Conservation (phyloP, 2,888 invertebrate genomes). For the Dicyrtomina minuta region DNA sequence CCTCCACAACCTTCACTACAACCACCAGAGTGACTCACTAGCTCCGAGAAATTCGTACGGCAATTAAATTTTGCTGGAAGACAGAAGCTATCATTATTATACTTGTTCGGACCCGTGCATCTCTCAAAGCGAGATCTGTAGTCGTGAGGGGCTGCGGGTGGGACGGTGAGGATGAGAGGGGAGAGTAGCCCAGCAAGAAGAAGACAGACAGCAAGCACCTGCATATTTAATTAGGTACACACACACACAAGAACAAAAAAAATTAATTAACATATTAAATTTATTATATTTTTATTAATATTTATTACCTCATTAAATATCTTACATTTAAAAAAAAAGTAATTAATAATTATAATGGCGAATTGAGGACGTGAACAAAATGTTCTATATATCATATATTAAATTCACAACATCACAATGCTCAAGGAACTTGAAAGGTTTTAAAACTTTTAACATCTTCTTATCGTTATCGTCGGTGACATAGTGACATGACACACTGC, state of each 20-base stretch:
- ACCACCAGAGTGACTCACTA: conserved; percentile 44
- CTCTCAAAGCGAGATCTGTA: conserved; percentile 43
- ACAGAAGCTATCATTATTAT: conserved; percentile 38
- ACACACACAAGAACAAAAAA: conserved; percentile 1
- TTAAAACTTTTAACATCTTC: too few relatives aligned
- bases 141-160: conserved; percentile 45
- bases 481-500: too few relatives aligned
- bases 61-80: conserved; percentile 48
- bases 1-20: conserved; percentile 49
- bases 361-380: too few relatives aligned
- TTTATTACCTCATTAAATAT: background rate
- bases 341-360: too few relatives aligned
- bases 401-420: too few relatives aligned
- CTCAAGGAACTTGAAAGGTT: too few relatives aligned
- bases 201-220: conserved; percentile 49
- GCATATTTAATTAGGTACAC: too few relatives aligned
- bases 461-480: too few relatives aligned
- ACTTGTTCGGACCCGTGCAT: conserved; percentile 37
- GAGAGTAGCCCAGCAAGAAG: conserved; percentile 48
- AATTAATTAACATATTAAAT: too few relatives aligned
- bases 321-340: background rate
- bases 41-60: conserved; percentile 37
- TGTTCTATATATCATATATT: too few relatives aligned
- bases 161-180: conserved; percentile 48
- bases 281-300: too few relatives aligned